phyloP scores from a whole-genome alignment of 2,797 vertebrate genomes.

The Darevskia nairensis region DNA sequence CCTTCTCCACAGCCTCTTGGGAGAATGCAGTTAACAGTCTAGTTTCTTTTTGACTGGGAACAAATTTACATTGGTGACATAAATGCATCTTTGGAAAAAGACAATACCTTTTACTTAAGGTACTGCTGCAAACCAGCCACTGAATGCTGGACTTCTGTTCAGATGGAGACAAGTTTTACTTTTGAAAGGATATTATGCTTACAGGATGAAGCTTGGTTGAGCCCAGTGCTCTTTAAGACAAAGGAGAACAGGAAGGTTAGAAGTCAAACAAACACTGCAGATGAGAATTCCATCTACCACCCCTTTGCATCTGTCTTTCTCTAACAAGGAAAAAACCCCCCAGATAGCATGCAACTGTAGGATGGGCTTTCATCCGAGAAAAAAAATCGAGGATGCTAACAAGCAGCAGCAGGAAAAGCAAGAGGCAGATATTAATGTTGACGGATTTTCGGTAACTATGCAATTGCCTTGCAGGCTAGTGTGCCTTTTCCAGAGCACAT shows the following conservation, averaged over 20 bases:
- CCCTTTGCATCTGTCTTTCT: constrained; percentile 58
- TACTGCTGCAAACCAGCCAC: neutral
- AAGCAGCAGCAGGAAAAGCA: neutral
- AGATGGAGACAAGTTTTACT: neutral
- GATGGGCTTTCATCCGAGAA: neutral
- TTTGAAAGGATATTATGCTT: neutral
- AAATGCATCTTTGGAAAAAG: neutral
- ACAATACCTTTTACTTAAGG: neutral
- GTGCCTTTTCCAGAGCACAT: neutral
- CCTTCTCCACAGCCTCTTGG: neutral
- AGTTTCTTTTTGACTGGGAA: neutral
- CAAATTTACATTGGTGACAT: too few relatives aligned
- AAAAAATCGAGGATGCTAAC: constrained; percentile 16
- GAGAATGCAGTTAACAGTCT: neutral
- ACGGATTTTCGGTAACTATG: neutral
- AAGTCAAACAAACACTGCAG: constrained; percentile 58
- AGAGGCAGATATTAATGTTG: constrained; percentile 43
- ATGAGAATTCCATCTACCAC: neutral
- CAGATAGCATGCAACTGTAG: constrained; percentile 2
- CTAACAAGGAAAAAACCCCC: neutral
- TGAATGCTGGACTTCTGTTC: neutral
- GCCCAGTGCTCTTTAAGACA: constrained; percentile 4
- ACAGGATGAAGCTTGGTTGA: neutral
- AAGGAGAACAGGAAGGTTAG: constrained; percentile 20
- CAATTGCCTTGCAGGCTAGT: neutral